phyloP scores from a whole-genome alignment of 2,113 vertebrate genomes.

The Hyperopisus bebe region DNA sequence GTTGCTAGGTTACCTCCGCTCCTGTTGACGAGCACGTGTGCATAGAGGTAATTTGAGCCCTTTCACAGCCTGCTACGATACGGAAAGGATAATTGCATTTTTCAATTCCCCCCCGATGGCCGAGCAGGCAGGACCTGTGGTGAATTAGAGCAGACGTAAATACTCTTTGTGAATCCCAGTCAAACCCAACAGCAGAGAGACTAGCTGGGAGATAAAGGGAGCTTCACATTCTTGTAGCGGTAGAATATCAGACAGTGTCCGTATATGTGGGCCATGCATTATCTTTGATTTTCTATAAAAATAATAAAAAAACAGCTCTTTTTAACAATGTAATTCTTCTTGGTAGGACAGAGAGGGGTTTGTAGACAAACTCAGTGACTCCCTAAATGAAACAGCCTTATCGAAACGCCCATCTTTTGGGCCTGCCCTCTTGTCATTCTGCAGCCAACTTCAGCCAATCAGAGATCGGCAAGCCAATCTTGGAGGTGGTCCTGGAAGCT shows the following conservation, averaged over 20 bases:
- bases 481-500: constrained; percentile 81
- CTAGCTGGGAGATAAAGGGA: not conserved
- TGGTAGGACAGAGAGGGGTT: not conserved
- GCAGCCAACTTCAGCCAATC: constrained; percentile 73
- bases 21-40: not conserved
- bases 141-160: not conserved
- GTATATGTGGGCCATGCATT: not conserved
- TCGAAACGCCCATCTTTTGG: not conserved
- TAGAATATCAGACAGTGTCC: not conserved
- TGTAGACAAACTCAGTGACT: not conserved
- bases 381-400: not conserved
- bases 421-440: not conserved
- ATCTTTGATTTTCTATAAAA: not conserved
- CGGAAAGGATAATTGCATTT: not conserved
- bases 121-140: not conserved
- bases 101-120: not conserved
- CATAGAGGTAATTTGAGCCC: not conserved
- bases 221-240: not conserved
- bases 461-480: constrained; percentile 72
- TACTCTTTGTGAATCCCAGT: not conserved
- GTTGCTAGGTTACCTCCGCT: constrained; percentile 6
- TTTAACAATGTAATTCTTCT: not conserved
- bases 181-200: not conserved
- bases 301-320: not conserved
- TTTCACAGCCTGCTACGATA: not conserved